phyloP scores from a whole-genome alignment of 2,888 invertebrate genomes.

The Agriopis aurantiaria region DNA sequence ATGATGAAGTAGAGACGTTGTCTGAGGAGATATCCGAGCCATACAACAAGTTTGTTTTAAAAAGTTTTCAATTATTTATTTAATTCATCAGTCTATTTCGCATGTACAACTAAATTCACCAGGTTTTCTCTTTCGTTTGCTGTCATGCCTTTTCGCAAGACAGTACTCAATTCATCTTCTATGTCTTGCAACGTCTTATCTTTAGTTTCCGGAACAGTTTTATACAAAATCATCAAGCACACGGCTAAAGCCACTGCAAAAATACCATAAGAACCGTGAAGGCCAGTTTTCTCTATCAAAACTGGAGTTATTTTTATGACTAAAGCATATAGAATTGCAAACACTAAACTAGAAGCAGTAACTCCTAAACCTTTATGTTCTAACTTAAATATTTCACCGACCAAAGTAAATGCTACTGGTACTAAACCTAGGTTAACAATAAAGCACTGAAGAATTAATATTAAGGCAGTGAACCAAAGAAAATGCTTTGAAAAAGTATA shows the following conservation, averaged over 20 bases:
- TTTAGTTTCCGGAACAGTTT: conserved; percentile 61
- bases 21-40: no score
- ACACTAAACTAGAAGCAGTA: conserved; percentile 53
- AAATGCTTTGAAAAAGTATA: conserved; percentile 30
- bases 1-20: no score
- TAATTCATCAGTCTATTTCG: neutral
- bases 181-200: conserved; percentile 60
- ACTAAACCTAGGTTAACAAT: conserved; percentile 52
- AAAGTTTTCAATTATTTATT: neutral
- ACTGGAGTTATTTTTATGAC: conserved; percentile 57
- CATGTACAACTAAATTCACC: neutral
- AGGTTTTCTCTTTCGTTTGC: conserved; percentile 4
- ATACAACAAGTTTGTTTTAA: no score
- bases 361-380: conserved; percentile 58
- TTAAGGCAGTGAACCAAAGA: conserved; percentile 51
- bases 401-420: conserved; percentile 53
- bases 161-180: conserved; percentile 55
- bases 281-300: conserved; percentile 53
- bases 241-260: conserved; percentile 51
- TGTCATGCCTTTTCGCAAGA: neutral
- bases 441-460: conserved; percentile 54
- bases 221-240: conserved; percentile 51
- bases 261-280: conserved; percentile 54
- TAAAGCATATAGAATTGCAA: conserved; percentile 51
- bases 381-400: conserved; percentile 61